A percentile compares a stretch with the other conserved stretches of the same genome.
phyloP scores from a whole-genome alignment of 2,113 vertebrate genomes.

The Corythornis madagascariensis region DNA sequence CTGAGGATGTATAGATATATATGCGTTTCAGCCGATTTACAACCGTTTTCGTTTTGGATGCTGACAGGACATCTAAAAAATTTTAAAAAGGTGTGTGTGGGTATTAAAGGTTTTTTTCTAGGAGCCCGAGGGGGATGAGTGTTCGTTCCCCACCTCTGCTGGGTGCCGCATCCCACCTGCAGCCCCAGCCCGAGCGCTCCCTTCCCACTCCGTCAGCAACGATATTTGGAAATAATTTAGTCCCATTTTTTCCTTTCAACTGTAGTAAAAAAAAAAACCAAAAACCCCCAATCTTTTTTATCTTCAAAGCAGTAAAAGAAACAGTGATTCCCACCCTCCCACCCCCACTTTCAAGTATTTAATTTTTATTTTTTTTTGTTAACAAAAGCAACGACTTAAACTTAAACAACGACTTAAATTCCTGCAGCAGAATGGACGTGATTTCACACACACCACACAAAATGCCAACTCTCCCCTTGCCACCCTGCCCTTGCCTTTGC shows the following conservation, averaged over 20 bases:
- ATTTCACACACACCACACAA: background rate
- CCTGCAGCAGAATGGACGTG: background rate
- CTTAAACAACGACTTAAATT: background rate
- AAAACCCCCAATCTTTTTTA: background rate
- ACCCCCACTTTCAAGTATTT: background rate
- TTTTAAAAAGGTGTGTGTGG: too few relatives aligned
- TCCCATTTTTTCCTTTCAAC: background rate
- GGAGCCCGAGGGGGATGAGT: fast-evolving
- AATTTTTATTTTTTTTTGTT: background rate
- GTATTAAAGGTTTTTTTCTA: background rate
- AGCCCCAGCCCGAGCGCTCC: background rate
- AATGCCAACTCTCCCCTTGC: background rate
- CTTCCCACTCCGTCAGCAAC: background rate
- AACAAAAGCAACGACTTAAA: background rate
- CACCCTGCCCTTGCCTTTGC: background rate
- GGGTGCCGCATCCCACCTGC: background rate
- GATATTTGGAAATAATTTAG: background rate
- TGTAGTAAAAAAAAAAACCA: background rate
- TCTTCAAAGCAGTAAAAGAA: background rate
- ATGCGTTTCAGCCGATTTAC: background rate
- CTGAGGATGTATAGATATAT: fast-evolving
- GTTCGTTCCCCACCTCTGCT: background rate
- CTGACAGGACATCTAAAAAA: too few relatives aligned
- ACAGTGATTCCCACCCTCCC: background rate
- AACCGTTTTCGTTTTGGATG: background rate